Percentiles rank a stretch among this genome's conserved stretches.
Evolutionary conservation across 2,113 vertebrate genomes (phyloP).

Genomic region (Paralichthys olivaceus): DNA sequence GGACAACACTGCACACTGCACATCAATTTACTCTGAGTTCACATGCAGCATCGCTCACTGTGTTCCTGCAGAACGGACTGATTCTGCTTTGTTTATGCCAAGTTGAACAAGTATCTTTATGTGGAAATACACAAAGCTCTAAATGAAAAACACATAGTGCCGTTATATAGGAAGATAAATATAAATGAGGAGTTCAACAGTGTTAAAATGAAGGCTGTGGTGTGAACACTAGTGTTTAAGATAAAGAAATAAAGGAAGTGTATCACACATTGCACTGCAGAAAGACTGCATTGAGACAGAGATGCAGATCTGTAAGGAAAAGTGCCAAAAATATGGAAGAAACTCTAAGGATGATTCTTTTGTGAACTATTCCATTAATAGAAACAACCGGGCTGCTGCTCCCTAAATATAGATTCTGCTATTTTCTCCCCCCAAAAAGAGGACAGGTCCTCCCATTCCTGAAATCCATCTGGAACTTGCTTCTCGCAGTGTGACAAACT

Average conservation of each 20-base stretch:
- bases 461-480: constrained; percentile 30
- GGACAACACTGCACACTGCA: background rate
- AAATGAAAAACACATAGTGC: constrained; percentile 33
- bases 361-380: constrained; percentile 60
- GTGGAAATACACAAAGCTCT: constrained; percentile 6
- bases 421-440: constrained; percentile 18
- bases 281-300: background rate
- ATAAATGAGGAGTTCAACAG: background rate
- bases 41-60: constrained; percentile 19
- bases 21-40: background rate
- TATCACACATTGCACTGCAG: constrained; percentile 8
- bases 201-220: constrained; percentile 7
- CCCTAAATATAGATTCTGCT: constrained; percentile 53
- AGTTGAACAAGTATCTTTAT: constrained; percentile 21
- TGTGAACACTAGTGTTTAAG: constrained; percentile 3
- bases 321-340: constrained; percentile 44
- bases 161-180: constrained; percentile 23
- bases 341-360: constrained; percentile 49
- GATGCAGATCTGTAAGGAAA: constrained; percentile 24
- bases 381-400: constrained; percentile 45
- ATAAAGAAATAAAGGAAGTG: constrained; percentile 15
- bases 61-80: constrained; percentile 38
- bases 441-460: background rate
- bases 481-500: constrained; percentile 20
- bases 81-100: constrained; percentile 33